These are phyloP conservation scores for Centropristis striata DNA, from an alignment of 2,113 vertebrate genomes.

Conservation along the genomic window DNA sequence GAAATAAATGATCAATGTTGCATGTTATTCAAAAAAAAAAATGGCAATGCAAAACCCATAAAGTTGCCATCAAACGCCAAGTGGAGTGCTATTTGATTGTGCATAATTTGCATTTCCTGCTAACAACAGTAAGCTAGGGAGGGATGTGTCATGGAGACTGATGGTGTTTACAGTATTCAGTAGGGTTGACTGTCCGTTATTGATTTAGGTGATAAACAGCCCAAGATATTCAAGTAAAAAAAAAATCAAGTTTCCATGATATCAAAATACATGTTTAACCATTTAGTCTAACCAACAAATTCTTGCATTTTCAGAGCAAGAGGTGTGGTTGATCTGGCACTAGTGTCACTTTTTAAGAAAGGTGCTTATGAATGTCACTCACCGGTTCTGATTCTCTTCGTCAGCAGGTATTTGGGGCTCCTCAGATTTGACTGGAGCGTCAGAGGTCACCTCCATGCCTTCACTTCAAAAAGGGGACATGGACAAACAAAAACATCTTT, in stretches of 20 bases:
- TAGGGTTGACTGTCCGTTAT: no score
- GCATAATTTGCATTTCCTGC: no score
- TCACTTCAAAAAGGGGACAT: slow-evolving; percentile 76
- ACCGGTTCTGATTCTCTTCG: slow-evolving; percentile 85
- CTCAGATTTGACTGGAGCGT: slow-evolving; percentile 72
- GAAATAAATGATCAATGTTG: neutral
- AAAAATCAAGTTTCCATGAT: no score
- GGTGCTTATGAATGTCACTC: slow-evolving; percentile 41
- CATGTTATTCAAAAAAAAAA: neutral
- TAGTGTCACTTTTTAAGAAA: neutral
- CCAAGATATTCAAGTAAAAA: no score
- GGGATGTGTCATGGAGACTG: no score
- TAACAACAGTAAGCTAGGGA: no score
- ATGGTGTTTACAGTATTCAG: no score
- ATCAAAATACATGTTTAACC: neutral
- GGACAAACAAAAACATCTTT: neutral
- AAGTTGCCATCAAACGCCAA: no score
- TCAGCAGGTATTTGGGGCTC: slow-evolving; percentile 71
- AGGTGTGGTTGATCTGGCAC: neutral
- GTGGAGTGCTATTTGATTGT: no score
- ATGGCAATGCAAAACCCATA: neutral
- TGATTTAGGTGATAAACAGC: no score
- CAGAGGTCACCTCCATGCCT: slow-evolving; percentile 70
- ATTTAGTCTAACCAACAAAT: neutral
- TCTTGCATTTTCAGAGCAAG: neutral